Percentiles rank a stretch among this genome's conserved stretches.
phyloP scores from a whole-genome alignment of 2,888 invertebrate genomes.

The Taenaris catops region DNA sequence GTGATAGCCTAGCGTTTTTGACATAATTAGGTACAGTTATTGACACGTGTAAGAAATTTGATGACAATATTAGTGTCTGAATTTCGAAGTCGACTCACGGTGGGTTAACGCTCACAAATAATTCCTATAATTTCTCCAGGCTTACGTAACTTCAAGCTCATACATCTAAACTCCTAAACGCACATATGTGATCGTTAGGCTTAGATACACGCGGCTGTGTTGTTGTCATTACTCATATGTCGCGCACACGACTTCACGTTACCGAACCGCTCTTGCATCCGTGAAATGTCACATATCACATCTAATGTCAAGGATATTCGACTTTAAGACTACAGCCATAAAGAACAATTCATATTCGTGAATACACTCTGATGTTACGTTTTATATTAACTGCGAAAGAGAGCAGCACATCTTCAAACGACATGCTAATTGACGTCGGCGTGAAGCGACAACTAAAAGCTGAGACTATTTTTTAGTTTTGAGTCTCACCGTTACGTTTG shows the following conservation, averaged over 20 bases:
- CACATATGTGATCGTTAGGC: conserved; percentile 65
- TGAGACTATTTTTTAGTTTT: conserved; percentile 44
- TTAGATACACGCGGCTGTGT: conserved; percentile 58
- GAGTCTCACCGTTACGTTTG: conserved; percentile 30
- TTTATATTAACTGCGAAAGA: conserved; percentile 36
- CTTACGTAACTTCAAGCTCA: conserved; percentile 61
- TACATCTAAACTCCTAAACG: conserved; percentile 41
- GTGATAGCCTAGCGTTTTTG: too few species aligned
- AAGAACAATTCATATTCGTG: conserved; percentile 37
- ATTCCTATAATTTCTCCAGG: conserved; percentile 23
- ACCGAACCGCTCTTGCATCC: conserved; percentile 41
- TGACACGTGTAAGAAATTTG: too few species aligned
- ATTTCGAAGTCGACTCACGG: too few species aligned
- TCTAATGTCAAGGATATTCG: conserved; percentile 36
- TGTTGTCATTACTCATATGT: conserved; percentile 78
- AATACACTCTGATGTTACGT: conserved; percentile 34
- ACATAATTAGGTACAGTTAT: too few species aligned
- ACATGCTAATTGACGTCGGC: conserved; percentile 73
- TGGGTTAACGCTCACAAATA: neutral
- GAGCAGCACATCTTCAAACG: conserved; percentile 68
- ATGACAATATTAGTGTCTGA: too few species aligned
- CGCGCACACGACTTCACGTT: conserved; percentile 66
- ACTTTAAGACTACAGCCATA: conserved; percentile 42
- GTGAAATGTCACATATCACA: conserved; percentile 47
- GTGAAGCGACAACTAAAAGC: conserved; percentile 52